phyloP scores from a whole-genome alignment of 2,888 invertebrate species.

The Drosophila fulvimacula region DNA sequence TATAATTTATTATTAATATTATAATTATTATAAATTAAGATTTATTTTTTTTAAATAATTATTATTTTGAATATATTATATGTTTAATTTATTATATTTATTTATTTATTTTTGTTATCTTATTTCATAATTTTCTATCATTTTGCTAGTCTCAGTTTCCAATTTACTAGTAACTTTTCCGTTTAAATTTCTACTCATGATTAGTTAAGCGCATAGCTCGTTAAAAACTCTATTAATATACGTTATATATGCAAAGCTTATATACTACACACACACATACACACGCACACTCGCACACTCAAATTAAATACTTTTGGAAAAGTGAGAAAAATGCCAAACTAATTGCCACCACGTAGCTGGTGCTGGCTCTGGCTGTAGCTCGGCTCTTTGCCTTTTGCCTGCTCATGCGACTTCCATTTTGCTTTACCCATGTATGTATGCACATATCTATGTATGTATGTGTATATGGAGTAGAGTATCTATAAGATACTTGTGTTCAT shows the following conservation, averaged over 20 bases:
- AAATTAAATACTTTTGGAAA: constrained; percentile 36
- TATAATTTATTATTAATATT: too few species aligned
- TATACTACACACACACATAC: constrained; percentile 1
- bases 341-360: constrained; percentile 46
- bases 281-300: not conserved
- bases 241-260: not conserved
- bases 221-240: constrained; percentile 9
- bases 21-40: too few species aligned
- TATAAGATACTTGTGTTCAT: constrained; percentile 48
- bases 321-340: constrained; percentile 37
- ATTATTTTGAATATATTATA: too few species aligned
- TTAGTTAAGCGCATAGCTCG: not conserved
- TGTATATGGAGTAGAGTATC: constrained; percentile 14
- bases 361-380: constrained; percentile 12
- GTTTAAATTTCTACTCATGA: not conserved
- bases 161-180: not conserved
- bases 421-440: constrained; percentile 7
- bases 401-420: constrained; percentile 15
- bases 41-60: too few species aligned
- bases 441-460: not conserved
- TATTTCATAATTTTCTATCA: not conserved
- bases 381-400: constrained; percentile 19
- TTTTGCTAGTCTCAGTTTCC: not conserved
- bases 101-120: not conserved
- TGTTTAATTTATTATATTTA: too few species aligned